Evolutionary conservation across 2,888 invertebrate species (phyloP), one percentile per base, ranked within the genome.

Genomic region (Tupiocoris notatus): DNA sequence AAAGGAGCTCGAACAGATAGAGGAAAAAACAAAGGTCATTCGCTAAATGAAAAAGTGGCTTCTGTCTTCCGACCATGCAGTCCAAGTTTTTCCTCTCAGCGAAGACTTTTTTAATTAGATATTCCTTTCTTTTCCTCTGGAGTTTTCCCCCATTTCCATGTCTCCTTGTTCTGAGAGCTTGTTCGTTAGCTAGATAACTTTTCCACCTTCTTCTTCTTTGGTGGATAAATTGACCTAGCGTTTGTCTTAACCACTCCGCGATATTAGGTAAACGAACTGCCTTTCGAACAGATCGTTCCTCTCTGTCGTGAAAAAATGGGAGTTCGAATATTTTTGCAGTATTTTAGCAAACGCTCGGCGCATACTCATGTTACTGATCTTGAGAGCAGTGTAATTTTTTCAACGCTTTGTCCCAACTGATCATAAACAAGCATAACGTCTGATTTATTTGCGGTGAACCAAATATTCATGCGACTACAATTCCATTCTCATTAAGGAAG

Each of bases 61-160:
- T 70, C 59, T 24, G 59, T 24, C 59, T 17, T 24, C 24, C n/a
- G 59, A 25, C 23, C 21, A 58, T 59, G 6, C 24, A 23, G 57
- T 70, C 20, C 70, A 70, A 70, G 70, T 70, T 70, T 70, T 39
- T 39, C 39, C 39, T 39, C 17, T 24, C 22, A 17, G 59, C 18
- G 59, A 39, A 39, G 3, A 39, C 22, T 23, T 70, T 70, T 70
- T 70, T 59, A 70, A 70, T 70, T 70, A 70, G 59, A 70, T 59
- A 70, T 59, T 59, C 59, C 54, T n/a, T 24, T 59, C 25, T 9
- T 39, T 39, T 63, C 23, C 16, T 58, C 58, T 18, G 17, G 22
- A 21, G 39, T 67, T 58, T 18, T 67, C 22, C 63, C 16, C 20
- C 67, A n/a, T 57, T 21, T 9, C 16, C 9, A 18, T 67, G 18